phyloP scores from a whole-genome alignment of 1,140 invertebrate genomes.

The Agrypnia vestita region DNA sequence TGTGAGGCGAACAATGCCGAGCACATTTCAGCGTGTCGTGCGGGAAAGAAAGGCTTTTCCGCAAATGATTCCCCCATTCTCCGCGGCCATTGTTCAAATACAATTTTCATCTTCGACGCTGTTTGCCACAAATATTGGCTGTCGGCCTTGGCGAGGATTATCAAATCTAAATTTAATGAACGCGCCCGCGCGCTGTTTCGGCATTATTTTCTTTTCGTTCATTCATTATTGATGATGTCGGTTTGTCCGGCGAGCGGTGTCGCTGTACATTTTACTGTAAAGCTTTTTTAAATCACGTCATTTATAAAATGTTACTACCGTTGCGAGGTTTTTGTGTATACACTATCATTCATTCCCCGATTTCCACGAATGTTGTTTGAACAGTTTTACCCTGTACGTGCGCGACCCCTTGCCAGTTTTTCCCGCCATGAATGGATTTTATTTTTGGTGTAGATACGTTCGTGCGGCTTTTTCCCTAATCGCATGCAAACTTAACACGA shows the following conservation, averaged over 20 bases:
- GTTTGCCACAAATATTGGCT: slow-evolving; percentile 29
- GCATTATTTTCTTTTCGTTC: background rate
- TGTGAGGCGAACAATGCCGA: background rate
- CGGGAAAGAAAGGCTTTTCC: slow-evolving; percentile 14
- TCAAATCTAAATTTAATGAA: slow-evolving; percentile 22
- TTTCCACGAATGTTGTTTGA: too few species aligned
- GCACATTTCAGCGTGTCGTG: background rate
- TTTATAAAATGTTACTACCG: too few species aligned
- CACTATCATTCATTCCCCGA: too few species aligned
- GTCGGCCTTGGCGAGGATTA: slow-evolving; percentile 24
- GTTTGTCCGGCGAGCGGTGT: background rate
- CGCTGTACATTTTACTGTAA: background rate
- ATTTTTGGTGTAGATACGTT: background rate
- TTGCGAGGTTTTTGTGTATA: too few species aligned
- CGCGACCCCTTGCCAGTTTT: too few species aligned
- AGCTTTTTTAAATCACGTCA: background rate
- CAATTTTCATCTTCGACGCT: slow-evolving; percentile 15
- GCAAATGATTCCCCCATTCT: background rate
- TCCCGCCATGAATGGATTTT: too few species aligned
- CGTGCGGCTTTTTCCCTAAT: background rate
- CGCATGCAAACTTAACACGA: too few species aligned
- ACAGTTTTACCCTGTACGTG: too few species aligned
- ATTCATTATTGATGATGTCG: too few species aligned
- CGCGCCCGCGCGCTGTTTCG: slow-evolving; percentile 14
- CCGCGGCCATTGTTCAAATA: slow-evolving; percentile 20